A percentile compares a stretch with the other conserved stretches of the same genome.
These are phyloP conservation scores for Ditylenchus weischeri DNA, from an alignment of 2,888 invertebrate species.

Conservation along the genomic window DNA sequence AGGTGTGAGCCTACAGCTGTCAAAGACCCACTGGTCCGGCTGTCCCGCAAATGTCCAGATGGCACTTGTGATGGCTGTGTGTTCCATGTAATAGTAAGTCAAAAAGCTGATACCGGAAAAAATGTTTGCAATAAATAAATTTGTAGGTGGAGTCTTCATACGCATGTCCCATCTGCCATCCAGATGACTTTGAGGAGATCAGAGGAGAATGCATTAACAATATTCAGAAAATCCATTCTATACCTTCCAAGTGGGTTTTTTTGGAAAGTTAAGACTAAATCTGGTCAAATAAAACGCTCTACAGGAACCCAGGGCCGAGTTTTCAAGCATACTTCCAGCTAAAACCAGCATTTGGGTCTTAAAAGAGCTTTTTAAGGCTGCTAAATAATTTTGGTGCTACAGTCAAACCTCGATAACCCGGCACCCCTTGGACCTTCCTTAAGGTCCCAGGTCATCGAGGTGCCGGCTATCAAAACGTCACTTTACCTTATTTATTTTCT, in stretches of 20 bases:
- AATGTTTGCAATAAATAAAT: too few relatives aligned
- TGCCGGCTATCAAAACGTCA: too few relatives aligned
- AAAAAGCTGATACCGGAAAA: too few relatives aligned
- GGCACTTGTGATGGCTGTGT: slow-evolving; percentile 69
- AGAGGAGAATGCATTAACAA: slow-evolving; percentile 65
- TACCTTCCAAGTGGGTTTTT: slow-evolving; percentile 59
- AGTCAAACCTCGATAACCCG: too few relatives aligned
- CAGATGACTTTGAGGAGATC: slow-evolving; percentile 62
- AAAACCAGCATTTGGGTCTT: too few relatives aligned
- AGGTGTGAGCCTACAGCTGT: slow-evolving; percentile 61
- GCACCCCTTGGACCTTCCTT: too few relatives aligned
- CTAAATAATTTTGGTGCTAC: neutral
- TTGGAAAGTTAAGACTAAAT: too few relatives aligned
- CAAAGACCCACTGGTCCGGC: slow-evolving; percentile 26
- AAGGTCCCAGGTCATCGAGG: too few relatives aligned
- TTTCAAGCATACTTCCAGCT: too few relatives aligned
- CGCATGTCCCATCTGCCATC: slow-evolving; percentile 66
- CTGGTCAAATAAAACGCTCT: too few relatives aligned
- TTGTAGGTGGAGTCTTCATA: slow-evolving; percentile 40
- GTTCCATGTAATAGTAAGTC: slow-evolving; percentile 58
- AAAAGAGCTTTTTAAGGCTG: neutral
- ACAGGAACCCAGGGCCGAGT: too few relatives aligned
- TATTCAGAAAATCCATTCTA: slow-evolving; percentile 64
- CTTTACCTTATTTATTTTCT: too few relatives aligned
- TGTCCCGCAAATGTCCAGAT: slow-evolving; percentile 56